Conservation (phyloP, 2,113 vertebrate genomes). For the Charina bottae region DNA sequence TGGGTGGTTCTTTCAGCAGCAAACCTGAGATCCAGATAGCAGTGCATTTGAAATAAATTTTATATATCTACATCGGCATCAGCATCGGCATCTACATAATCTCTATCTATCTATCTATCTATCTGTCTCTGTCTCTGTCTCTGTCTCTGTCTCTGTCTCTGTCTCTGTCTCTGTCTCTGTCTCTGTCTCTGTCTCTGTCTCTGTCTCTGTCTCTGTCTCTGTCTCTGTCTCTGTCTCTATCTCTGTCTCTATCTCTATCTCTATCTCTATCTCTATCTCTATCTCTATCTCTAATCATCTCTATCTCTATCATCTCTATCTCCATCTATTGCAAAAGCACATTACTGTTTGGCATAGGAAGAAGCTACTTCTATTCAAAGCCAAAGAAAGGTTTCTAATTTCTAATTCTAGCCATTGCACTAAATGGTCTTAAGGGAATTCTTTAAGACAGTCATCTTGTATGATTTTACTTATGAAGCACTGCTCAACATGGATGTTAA, state of each 20-base stretch:
- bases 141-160: too few species aligned
- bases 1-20: background rate
- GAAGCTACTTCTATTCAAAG: background rate
- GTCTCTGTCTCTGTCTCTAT: background rate
- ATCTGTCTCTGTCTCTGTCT: background rate
- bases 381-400: background rate
- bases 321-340: background rate
- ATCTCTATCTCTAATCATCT: background rate
- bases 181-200: background rate
- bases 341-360: background rate
- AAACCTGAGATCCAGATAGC: background rate
- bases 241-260: background rate
- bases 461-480: background rate
- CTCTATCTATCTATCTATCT: too few species aligned
- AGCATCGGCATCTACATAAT: too few species aligned
- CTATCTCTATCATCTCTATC: too few species aligned
- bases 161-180: background rate
- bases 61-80: too few species aligned
- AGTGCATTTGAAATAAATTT: background rate
- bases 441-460: background rate
- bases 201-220: too few species aligned
- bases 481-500: background rate
- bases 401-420: background rate
- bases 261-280: background rate
- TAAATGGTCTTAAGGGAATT: background rate